These are phyloP conservation scores for Epinephelus cyanopodus DNA, from an alignment of 2,113 vertebrate genomes.

Conservation along the genomic window DNA sequence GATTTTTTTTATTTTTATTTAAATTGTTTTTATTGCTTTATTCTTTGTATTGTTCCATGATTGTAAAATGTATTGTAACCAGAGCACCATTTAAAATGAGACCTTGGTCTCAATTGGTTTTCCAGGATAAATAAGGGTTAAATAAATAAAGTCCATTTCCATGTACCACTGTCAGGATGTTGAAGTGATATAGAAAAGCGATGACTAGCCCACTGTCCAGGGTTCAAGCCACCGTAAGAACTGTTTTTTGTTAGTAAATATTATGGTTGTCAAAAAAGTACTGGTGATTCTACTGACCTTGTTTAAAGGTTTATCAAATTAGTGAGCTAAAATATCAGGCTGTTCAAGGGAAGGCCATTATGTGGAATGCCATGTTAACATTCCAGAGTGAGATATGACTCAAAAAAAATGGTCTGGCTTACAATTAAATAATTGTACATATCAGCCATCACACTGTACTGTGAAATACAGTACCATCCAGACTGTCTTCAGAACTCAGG, in stretches of 20 bases:
- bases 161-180: background rate
- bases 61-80: too few relatives aligned
- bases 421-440: too few relatives aligned
- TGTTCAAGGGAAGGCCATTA: slow-evolving; percentile 20
- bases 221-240: background rate
- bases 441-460: too few relatives aligned
- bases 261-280: background rate
- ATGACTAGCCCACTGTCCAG: background rate
- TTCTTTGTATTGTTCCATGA: too few relatives aligned
- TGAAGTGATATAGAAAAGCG: background rate
- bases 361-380: slow-evolving; percentile 10
- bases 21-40: too few relatives aligned
- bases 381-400: slow-evolving; percentile 11
- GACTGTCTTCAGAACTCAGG: background rate
- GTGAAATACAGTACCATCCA: background rate
- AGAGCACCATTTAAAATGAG: too few relatives aligned
- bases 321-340: slow-evolving; percentile 6
- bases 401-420: background rate
- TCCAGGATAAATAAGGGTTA: too few relatives aligned
- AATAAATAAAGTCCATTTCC: too few relatives aligned
- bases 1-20: too few relatives aligned
- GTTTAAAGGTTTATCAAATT: slow-evolving; percentile 14
- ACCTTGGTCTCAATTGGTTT: too few relatives aligned
- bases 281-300: background rate
- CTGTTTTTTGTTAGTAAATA: background rate